Conservation (phyloP, 2,888 invertebrate genomes). For the Synanthedon andrenaeformis region DNA sequence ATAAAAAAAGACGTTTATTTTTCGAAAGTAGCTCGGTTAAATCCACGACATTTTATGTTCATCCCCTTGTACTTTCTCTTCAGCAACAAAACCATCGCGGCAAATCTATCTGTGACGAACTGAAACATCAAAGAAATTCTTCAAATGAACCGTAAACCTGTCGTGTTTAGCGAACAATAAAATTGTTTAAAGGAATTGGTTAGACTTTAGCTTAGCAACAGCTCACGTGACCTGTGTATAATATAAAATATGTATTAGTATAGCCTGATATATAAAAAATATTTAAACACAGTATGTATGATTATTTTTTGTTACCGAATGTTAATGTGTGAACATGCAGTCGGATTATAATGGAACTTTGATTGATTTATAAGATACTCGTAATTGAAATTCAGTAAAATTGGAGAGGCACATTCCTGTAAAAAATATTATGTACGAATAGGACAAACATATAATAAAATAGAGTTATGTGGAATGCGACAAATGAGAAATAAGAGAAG, state of each 20-base stretch:
- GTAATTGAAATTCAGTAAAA: too few species aligned
- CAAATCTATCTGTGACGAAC: slow-evolving; percentile 17
- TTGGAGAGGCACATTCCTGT: too few species aligned
- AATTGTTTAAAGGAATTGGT: slow-evolving; percentile 19
- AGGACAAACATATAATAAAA: too few species aligned
- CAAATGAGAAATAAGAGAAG: too few species aligned
- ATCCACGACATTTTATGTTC: slow-evolving; percentile 17
- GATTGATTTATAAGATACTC: too few species aligned
- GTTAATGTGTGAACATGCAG: slow-evolving; percentile 7
- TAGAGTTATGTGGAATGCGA: too few species aligned
- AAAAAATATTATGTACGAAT: too few species aligned
- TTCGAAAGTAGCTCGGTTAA: slow-evolving; percentile 17
- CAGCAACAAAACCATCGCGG: slow-evolving; percentile 8
- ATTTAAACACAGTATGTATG: too few species aligned
- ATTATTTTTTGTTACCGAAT: not conserved
- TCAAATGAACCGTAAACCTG: slow-evolving; percentile 24
- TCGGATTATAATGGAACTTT: slow-evolving; percentile 17
- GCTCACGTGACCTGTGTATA: slow-evolving; percentile 20
- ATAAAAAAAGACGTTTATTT: slow-evolving; percentile 8
- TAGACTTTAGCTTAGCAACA: slow-evolving; percentile 17
- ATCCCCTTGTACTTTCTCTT: slow-evolving; percentile 16
- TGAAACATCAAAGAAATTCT: slow-evolving; percentile 30
- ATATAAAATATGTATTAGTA: slow-evolving; percentile 4
- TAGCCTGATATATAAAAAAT: too few species aligned
- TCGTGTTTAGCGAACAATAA: slow-evolving; percentile 26